Evolutionary conservation across 2,113 vertebrate genomes (phyloP).

Genomic region (Anoura caudifer): DNA sequence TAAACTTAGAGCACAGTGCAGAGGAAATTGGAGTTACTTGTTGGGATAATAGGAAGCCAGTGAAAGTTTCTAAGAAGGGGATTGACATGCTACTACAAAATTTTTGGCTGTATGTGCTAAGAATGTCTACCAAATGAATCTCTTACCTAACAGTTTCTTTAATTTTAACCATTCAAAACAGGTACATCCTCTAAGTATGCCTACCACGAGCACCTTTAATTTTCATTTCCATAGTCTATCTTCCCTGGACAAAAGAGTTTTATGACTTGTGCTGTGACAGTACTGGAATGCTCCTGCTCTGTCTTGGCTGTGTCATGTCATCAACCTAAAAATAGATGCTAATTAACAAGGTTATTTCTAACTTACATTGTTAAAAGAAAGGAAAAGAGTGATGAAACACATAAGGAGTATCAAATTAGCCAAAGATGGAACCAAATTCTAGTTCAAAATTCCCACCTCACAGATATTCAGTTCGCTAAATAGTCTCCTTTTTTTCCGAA

Average conservation of each 20-base stretch:
- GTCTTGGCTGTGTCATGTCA: slow-evolving; percentile 68
- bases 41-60: neutral
- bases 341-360: slow-evolving; percentile 78
- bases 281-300: slow-evolving; percentile 56
- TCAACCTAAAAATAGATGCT: slow-evolving; percentile 72
- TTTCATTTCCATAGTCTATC: neutral
- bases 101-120: neutral
- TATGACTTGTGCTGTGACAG: slow-evolving; percentile 39
- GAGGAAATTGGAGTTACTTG: neutral
- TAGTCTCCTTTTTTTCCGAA: slow-evolving; percentile 68
- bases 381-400: slow-evolving; percentile 63
- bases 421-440: slow-evolving; percentile 67
- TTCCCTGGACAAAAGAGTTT: neutral
- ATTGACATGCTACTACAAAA: neutral
- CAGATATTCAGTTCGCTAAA: slow-evolving; percentile 75
- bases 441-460: slow-evolving; percentile 76
- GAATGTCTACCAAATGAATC: neutral
- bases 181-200: neutral
- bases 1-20: neutral
- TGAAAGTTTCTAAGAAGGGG: neutral
- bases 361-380: slow-evolving; percentile 71
- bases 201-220: neutral
- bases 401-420: slow-evolving; percentile 71
- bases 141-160: neutral
- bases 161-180: neutral